phyloP scores from a whole-genome alignment of 2,113 vertebrate species.

The Psophia crepitans region DNA sequence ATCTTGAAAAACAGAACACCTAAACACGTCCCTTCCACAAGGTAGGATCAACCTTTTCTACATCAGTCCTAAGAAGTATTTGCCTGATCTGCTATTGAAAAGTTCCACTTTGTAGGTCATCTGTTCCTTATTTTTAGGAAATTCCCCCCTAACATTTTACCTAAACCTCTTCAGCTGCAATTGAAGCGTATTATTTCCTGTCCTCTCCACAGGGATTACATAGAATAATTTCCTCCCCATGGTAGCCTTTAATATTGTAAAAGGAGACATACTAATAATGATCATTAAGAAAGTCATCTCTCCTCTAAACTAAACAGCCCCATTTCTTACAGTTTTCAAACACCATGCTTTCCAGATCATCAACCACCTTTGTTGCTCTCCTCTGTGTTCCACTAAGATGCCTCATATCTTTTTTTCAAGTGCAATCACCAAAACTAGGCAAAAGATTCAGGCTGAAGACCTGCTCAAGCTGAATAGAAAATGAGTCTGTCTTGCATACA shows the following conservation, averaged over 20 bases:
- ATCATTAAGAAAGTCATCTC: neutral
- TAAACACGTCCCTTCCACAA: neutral
- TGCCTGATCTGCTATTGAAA: neutral
- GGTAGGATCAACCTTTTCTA: neutral
- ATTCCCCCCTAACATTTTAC: neutral
- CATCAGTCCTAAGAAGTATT: neutral
- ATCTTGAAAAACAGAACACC: neutral
- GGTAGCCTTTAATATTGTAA: neutral
- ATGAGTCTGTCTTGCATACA: neutral
- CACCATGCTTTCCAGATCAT: neutral
- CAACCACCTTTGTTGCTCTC: neutral
- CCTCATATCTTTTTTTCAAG: neutral
- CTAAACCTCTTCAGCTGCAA: neutral
- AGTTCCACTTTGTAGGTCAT: neutral
- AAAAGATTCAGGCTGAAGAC: neutral
- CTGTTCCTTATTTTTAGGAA: neutral
- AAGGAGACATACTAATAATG: neutral
- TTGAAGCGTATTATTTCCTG: neutral
- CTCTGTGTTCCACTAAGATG: neutral
- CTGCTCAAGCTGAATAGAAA: neutral
- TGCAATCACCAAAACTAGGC: neutral
- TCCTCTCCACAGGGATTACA: neutral
- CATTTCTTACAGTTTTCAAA: neutral
- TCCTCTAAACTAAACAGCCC: neutral
- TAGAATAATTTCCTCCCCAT: neutral